phyloP scores from a whole-genome alignment of 2,888 invertebrate species.

The Plebejus anna region DNA sequence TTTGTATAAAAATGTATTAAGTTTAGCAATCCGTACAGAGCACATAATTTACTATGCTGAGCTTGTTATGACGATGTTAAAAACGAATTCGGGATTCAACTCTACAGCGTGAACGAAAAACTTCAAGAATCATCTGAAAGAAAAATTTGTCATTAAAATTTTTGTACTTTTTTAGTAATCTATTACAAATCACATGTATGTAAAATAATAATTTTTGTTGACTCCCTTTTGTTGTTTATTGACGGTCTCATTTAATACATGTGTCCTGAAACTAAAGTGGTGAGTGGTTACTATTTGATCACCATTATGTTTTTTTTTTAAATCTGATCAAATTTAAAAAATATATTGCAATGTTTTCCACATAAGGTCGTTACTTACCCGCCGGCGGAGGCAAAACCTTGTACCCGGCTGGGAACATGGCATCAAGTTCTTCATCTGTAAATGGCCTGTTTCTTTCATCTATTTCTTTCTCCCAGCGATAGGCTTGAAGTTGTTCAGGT shows the following conservation, averaged over 20 bases:
- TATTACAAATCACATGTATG: conserved; percentile 61
- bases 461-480: conserved; percentile 98
- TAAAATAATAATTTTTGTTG: conserved; percentile 40
- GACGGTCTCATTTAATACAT: conserved; percentile 63
- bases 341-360: conserved; percentile 29
- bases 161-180: conserved; percentile 47
- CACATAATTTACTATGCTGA: conserved; percentile 3
- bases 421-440: conserved; percentile 97
- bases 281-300: conserved; percentile 67
- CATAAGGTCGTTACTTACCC: conserved; percentile 70
- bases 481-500: conserved; percentile 98
- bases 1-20: not conserved
- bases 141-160: conserved; percentile 69
- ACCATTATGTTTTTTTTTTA: conserved; percentile 42
- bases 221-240: conserved; percentile 46
- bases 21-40: conserved; percentile 1
- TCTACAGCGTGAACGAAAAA: conserved; percentile 69
- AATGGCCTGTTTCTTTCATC: conserved; percentile 98
- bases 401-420: conserved; percentile 98
- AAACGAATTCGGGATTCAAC: conserved; percentile 56
- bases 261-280: conserved; percentile 75
- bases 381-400: conserved; percentile 97
- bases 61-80: conserved; percentile 9
- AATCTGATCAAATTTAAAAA: conserved; percentile 35
- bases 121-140: conserved; percentile 76